A percentile compares a stretch with the other conserved stretches of the same genome.
Evolutionary conservation across 2,113 vertebrate genomes (phyloP).

Genomic region (Melanostigma gelatinosum): DNA sequence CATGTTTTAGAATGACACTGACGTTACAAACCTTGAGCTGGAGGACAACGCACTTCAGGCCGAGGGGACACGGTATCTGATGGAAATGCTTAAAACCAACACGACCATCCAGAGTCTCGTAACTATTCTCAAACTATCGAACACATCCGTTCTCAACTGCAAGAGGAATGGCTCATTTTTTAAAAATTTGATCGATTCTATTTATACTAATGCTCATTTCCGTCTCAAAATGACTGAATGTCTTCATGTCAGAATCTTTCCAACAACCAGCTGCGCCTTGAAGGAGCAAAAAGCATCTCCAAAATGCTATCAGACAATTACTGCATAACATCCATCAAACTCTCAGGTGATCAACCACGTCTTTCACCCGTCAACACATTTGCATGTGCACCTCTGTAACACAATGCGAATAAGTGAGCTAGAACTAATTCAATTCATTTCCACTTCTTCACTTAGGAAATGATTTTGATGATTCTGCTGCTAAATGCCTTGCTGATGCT

Average conservation of each 20-base stretch:
- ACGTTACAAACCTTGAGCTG: constrained; percentile 79
- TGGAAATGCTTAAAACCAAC: constrained; percentile 84
- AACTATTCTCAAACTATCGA: constrained; percentile 9
- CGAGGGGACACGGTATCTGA: constrained; percentile 77
- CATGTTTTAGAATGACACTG: constrained; percentile 75
- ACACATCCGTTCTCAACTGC: neutral
- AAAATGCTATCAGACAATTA: constrained; percentile 76
- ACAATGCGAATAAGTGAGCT: neutral
- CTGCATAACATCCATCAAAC: constrained; percentile 74
- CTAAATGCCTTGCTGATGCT: constrained; percentile 73
- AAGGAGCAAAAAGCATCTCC: constrained; percentile 75
- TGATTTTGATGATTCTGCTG: constrained; percentile 77
- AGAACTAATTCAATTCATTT: neutral
- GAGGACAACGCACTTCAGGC: constrained; percentile 82
- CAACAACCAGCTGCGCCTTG: constrained; percentile 75
- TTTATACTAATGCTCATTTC: neutral
- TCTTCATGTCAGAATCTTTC: constrained; percentile 83
- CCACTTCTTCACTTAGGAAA: constrained; percentile 72
- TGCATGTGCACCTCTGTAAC: neutral
- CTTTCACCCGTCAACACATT: neutral
- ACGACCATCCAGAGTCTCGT: constrained; percentile 80
- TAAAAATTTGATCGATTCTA: neutral
- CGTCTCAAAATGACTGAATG: neutral
- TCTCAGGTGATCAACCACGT: constrained; percentile 75
- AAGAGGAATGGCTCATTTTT: neutral